Conservation (phyloP, 2,888 invertebrate genomes). For the Tanypteryx hageni region DNA sequence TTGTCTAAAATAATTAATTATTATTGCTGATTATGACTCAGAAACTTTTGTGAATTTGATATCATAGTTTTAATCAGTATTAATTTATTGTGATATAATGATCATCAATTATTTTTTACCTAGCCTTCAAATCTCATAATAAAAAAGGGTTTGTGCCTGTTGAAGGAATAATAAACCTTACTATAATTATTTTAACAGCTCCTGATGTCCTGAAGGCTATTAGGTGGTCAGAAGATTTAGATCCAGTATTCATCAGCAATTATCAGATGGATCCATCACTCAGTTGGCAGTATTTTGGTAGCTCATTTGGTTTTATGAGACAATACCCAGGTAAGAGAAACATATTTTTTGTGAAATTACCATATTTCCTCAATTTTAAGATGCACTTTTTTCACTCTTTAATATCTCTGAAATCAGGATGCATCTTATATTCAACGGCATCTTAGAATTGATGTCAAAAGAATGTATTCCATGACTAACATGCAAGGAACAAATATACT, state of each 20-base stretch:
- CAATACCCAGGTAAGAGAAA: slow-evolving; percentile 89
- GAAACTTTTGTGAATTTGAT: slow-evolving; percentile 64
- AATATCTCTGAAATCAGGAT: no score
- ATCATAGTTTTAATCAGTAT: not conserved
- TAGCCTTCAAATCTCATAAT: not conserved
- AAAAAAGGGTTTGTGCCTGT: not conserved
- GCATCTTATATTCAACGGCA: no score
- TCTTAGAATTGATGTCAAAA: no score
- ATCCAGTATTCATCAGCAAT: slow-evolving; percentile 92
- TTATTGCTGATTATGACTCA: not conserved
- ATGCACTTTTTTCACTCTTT: no score
- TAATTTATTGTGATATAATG: not conserved
- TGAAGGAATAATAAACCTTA: not conserved
- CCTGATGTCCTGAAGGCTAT: slow-evolving; percentile 93
- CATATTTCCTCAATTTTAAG: no score
- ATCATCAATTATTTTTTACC: not conserved
- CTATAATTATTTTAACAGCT: slow-evolving; percentile 77
- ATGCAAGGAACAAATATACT: no score
- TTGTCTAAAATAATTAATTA: no score
- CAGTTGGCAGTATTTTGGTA: slow-evolving; percentile 99
- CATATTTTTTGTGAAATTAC: not conserved
- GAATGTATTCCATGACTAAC: no score
- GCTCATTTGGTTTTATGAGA: slow-evolving; percentile 97
- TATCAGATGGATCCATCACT: slow-evolving; percentile 90
- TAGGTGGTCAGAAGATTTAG: slow-evolving; percentile 96